Conservation (phyloP, 2,888 invertebrate species). For the Branchellion lobata region DNA sequence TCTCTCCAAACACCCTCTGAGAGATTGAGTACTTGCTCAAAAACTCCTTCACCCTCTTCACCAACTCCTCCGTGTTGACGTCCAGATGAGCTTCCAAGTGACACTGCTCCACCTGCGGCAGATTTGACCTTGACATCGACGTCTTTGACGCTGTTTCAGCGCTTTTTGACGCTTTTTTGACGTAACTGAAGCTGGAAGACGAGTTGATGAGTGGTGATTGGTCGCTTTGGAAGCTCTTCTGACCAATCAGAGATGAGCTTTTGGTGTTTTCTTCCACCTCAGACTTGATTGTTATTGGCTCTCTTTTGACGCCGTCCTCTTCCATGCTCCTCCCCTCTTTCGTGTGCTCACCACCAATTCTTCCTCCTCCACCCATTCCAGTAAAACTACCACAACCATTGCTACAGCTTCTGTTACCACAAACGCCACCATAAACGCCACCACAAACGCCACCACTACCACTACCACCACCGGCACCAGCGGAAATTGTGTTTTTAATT, state of each 20-base stretch:
- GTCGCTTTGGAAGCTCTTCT: background rate
- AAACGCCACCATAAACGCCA: background rate
- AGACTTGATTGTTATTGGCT: background rate
- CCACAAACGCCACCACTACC: background rate
- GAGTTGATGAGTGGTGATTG: background rate
- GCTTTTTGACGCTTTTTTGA: too few relatives aligned
- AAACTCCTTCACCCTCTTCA: conserved; percentile 72
- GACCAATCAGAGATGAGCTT: background rate
- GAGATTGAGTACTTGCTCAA: conserved; percentile 70
- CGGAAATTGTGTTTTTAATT: background rate
- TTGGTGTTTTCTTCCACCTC: background rate
- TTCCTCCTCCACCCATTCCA: too few relatives aligned
- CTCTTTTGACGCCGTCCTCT: background rate
- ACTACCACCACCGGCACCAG: background rate
- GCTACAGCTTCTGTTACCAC: too few relatives aligned
- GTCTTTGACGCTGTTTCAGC: background rate
- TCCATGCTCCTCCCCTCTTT: too few relatives aligned
- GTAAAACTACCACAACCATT: too few relatives aligned
- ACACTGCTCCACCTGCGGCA: conserved; percentile 96
- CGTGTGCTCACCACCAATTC: too few relatives aligned
- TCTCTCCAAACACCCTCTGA: conserved; percentile 95
- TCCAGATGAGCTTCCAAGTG: conserved; percentile 97
- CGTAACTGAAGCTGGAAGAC: too few relatives aligned
- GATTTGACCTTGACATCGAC: conserved; percentile 69
- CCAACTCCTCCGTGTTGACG: conserved; percentile 96